phyloP scores from a whole-genome alignment of 2,113 vertebrate genomes.

The Dipodomys spectabilis region DNA sequence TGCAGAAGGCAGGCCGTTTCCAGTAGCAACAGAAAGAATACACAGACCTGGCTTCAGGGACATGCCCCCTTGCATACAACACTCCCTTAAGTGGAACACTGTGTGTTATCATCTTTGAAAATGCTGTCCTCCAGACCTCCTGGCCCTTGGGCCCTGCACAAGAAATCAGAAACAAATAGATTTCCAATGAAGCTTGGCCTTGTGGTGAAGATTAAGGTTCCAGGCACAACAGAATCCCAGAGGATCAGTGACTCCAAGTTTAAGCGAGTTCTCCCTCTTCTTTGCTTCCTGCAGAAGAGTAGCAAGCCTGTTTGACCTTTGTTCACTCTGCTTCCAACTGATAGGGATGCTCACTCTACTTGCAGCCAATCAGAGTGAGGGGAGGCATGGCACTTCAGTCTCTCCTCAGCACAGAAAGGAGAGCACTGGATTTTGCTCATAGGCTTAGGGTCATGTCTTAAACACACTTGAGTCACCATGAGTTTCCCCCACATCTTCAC shows the following conservation, averaged over 20 bases:
- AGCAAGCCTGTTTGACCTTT: fast-evolving
- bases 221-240: not conserved
- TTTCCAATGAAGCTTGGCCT: not conserved
- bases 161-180: not conserved
- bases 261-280: conserved; percentile 1
- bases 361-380: fast-evolving
- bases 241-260: not conserved
- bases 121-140: not conserved
- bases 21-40: not conserved
- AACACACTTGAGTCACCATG: not conserved
- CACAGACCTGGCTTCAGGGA: fast-evolving
- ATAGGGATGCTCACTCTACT: not conserved
- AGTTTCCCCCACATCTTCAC: fast-evolving
- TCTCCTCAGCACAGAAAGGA: not conserved
- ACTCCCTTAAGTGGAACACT: not conserved
- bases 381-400: not conserved
- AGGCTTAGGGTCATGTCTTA: not conserved
- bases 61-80: not conserved
- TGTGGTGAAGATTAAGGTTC: not conserved
- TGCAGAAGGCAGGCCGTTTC: fast-evolving
- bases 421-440: not conserved
- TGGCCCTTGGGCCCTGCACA: not conserved
- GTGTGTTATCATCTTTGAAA: not conserved
- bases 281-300: not conserved
- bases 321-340: not conserved